Conservation (phyloP, 2,797 vertebrate genomes). For the Lithobates pipiens region DNA sequence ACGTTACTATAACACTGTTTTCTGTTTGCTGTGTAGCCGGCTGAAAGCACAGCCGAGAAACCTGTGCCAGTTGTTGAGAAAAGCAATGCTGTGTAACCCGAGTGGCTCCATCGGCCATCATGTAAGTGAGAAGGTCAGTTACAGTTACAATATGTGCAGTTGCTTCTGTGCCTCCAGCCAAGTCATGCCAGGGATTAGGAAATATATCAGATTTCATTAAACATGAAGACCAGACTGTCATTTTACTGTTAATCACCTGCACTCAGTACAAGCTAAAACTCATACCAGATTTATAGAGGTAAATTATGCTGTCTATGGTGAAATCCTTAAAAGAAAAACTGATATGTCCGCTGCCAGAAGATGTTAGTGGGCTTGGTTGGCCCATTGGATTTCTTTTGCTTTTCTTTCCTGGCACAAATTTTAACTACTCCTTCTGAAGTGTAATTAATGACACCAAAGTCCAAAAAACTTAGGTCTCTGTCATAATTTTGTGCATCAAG, state of each 20-base stretch:
- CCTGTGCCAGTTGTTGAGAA: conserved; percentile 74
- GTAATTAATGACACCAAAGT: too few species aligned
- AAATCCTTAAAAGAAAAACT: not conserved
- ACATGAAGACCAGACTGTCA: not conserved
- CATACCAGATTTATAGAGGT: not conserved
- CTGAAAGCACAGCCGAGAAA: conserved; percentile 75
- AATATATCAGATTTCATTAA: not conserved
- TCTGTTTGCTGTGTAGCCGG: conserved; percentile 68
- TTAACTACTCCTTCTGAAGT: too few species aligned
- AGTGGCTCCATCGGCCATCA: conserved; percentile 70
- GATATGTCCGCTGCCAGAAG: not conserved
- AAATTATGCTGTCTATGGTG: not conserved
- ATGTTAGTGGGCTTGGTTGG: too few species aligned
- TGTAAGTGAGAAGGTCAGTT: conserved; percentile 68
- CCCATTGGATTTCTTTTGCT: too few species aligned
- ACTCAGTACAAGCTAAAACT: not conserved
- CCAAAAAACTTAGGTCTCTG: too few species aligned
- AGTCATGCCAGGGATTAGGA: not conserved
- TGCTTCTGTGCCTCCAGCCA: conserved; percentile 17
- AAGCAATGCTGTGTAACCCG: conserved; percentile 75
- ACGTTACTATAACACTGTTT: conserved; percentile 16
- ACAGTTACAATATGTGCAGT: conserved; percentile 32
- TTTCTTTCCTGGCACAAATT: too few species aligned
- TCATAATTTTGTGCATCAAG: too few species aligned
- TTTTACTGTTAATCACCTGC: not conserved